Conservation (phyloP, 2,113 vertebrate genomes). For the Neopipo cinnamomea region DNA sequence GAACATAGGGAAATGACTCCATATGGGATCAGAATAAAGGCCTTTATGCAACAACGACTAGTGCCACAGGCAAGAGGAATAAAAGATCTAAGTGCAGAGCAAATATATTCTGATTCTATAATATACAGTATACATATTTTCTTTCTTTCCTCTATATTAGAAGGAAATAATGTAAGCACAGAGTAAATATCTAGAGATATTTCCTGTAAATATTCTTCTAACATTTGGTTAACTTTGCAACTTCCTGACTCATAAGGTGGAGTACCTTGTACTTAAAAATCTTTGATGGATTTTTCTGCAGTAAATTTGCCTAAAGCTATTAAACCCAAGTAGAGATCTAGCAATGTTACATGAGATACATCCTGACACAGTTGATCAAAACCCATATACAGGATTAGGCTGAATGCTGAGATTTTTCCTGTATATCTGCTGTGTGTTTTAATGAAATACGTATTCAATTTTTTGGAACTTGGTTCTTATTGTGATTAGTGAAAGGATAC, state of each 20-base stretch:
- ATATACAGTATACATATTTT: not conserved
- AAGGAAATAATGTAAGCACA: not conserved
- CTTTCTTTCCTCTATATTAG: not conserved
- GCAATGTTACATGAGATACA: not conserved
- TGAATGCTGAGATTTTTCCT: not conserved
- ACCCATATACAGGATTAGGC: not conserved
- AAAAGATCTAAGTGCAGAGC: not conserved
- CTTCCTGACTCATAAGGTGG: not conserved
- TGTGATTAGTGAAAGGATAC: not conserved
- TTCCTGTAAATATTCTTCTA: not conserved
- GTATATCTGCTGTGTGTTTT: not conserved
- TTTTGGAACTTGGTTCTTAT: not conserved
- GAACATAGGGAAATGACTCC: not conserved
- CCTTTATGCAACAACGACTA: not conserved
- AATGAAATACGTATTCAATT: not conserved
- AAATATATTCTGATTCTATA: not conserved
- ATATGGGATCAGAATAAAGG: not conserved
- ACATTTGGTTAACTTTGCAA: not conserved
- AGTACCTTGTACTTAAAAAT: not conserved
- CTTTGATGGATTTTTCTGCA: not conserved
- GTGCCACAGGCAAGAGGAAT: not conserved
- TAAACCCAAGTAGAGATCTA: not conserved
- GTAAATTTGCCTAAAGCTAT: not conserved
- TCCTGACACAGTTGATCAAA: not conserved
- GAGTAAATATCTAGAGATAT: not conserved